Conservation (phyloP, 2,797 vertebrate genomes). For the Decapterus maruadsi region DNA sequence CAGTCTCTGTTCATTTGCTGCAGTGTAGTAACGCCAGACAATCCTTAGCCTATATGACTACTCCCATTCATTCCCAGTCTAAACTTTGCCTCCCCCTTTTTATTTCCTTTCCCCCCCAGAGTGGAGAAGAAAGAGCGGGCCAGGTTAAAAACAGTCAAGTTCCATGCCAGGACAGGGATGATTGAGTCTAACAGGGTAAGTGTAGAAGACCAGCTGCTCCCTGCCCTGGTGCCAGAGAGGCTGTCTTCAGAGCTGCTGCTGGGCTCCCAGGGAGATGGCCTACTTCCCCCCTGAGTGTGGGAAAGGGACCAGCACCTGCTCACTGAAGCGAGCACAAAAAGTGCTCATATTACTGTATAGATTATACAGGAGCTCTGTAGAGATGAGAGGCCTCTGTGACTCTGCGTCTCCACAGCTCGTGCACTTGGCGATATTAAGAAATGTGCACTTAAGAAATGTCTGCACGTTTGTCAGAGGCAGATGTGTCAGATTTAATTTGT, state of each 20-base stretch:
- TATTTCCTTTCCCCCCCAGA: slow-evolving; percentile 74
- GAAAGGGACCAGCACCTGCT: slow-evolving; percentile 75
- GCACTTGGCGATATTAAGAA: slow-evolving; percentile 33
- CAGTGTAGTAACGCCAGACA: neutral
- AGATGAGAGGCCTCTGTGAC: slow-evolving; percentile 49
- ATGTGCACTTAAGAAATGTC: slow-evolving; percentile 43
- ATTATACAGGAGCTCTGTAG: slow-evolving; percentile 61
- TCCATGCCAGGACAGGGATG: slow-evolving; percentile 98
- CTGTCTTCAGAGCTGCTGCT: slow-evolving; percentile 71
- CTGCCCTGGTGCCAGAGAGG: slow-evolving; percentile 59
- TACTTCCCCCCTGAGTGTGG: slow-evolving; percentile 78
- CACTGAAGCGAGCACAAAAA: slow-evolving; percentile 68
- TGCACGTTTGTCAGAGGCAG: slow-evolving; percentile 32
- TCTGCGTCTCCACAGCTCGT: slow-evolving; percentile 39
- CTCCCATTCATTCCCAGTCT: slow-evolving; percentile 7
- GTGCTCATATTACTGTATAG: slow-evolving; percentile 74
- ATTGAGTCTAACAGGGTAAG: slow-evolving; percentile 99
- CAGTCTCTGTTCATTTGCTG: neutral
- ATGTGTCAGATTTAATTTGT: slow-evolving; percentile 43
- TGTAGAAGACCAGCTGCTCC: slow-evolving; percentile 74
- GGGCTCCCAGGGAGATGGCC: slow-evolving; percentile 77
- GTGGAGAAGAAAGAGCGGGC: slow-evolving; percentile 99
- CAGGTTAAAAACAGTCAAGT: slow-evolving; percentile 99
- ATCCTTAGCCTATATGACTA: neutral
- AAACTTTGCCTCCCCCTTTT: neutral